Evolutionary conservation across 2,113 vertebrate genomes (phyloP).

Genomic region (Amazona vittata): DNA sequence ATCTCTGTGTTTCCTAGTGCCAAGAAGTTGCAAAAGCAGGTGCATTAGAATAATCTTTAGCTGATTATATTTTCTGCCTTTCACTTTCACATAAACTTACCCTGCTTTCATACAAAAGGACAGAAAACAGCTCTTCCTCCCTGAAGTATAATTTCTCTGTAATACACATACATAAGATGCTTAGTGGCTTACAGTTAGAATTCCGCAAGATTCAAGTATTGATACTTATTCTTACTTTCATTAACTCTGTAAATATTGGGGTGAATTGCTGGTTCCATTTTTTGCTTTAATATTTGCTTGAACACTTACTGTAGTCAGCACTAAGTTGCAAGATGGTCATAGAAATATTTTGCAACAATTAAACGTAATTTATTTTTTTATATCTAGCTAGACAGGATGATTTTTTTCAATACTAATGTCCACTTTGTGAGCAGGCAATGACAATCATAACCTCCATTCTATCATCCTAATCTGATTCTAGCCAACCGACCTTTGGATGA

Average conservation of each 20-base stretch:
- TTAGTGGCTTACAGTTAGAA: neutral
- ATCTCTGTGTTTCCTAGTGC: neutral
- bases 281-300: neutral
- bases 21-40: neutral
- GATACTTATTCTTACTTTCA: neutral
- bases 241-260: neutral
- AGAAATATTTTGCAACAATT: neutral
- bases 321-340: neutral
- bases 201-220: neutral
- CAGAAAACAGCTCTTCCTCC: neutral
- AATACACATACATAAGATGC: neutral
- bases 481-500: neutral
- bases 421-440: neutral
- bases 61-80: neutral
- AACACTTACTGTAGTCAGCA: neutral
- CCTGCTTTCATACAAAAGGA: neutral
- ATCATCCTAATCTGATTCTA: neutral
- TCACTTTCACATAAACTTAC: neutral
- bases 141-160: neutral
- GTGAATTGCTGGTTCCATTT: neutral
- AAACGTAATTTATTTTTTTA: neutral
- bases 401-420: neutral
- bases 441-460: neutral
- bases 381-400: neutral
- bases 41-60: neutral